These are phyloP conservation scores for Calephelis perditalis DNA, from an alignment of 2,888 invertebrate genomes.

Conservation along the genomic window DNA sequence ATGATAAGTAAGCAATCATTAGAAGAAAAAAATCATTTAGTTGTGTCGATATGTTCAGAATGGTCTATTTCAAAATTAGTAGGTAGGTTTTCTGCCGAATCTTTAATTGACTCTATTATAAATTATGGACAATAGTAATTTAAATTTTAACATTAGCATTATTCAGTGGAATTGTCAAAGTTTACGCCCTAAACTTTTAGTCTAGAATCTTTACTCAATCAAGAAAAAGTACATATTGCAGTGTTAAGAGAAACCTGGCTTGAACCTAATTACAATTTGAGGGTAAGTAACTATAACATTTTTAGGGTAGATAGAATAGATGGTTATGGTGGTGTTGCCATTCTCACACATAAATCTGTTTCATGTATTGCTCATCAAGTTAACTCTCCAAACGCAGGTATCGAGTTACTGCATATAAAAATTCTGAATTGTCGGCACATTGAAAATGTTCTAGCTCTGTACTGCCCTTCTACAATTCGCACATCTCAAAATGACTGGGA, in stretches of 20 bases:
- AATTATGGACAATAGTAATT: conserved; percentile 4
- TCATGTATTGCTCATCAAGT: background rate
- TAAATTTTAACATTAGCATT: conserved; percentile 17
- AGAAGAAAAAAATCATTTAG: background rate
- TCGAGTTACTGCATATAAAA: conserved; percentile 21
- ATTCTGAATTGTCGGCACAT: conserved; percentile 28
- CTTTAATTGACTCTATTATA: background rate
- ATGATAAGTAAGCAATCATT: background rate
- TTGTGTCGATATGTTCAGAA: background rate
- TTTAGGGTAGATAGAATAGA: conserved; percentile 22
- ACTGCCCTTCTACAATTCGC: conserved; percentile 27
- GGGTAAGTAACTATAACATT: conserved; percentile 20
- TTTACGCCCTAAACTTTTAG: conserved; percentile 27
- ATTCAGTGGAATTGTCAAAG: conserved; percentile 36
- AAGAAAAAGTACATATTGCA: conserved; percentile 28
- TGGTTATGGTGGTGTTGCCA: conserved; percentile 25
- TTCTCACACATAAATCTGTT: conserved; percentile 22
- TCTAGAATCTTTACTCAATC: conserved; percentile 26
- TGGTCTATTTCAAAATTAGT: conserved; percentile 8
- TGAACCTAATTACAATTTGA: conserved; percentile 7
- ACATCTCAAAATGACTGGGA: conserved; percentile 32
- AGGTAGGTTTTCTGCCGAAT: background rate
- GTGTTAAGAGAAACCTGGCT: conserved; percentile 30
- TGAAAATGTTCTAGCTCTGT: conserved; percentile 29
- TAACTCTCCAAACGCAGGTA: background rate